phyloP scores from a whole-genome alignment of 2,113 vertebrate species.

The Peucedramus taeniatus region DNA sequence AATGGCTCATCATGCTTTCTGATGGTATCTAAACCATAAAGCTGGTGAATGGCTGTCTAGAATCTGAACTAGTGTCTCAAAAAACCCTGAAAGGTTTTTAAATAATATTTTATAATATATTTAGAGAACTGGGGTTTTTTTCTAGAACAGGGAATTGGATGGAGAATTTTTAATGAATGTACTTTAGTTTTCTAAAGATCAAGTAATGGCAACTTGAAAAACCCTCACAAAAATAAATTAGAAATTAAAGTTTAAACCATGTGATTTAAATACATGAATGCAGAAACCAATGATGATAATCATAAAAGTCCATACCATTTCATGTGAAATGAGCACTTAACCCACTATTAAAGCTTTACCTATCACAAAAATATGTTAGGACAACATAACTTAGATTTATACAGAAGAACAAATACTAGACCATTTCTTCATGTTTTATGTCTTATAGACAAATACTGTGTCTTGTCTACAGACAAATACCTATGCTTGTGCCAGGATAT shows the following conservation, averaged over 20 bases:
- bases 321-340: background rate
- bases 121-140: background rate
- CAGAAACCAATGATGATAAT: background rate
- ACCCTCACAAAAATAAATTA: background rate
- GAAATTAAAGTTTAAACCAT: background rate
- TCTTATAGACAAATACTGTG: background rate
- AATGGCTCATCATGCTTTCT: background rate
- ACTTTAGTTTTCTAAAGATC: background rate
- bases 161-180: background rate
- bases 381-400: background rate
- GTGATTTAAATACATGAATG: background rate
- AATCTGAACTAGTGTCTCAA: background rate
- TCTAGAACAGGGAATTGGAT: background rate
- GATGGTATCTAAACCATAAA: background rate
- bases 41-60: background rate
- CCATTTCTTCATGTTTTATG: background rate
- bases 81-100: background rate
- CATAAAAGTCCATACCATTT: background rate
- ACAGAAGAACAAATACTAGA: background rate
- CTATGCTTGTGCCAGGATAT: background rate
- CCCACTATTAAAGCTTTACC: background rate
- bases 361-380: background rate
- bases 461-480: background rate
- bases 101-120: background rate
- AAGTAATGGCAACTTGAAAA: background rate